phyloP scores from a whole-genome alignment of 1,140 invertebrate species.

The Myzus persicae region DNA sequence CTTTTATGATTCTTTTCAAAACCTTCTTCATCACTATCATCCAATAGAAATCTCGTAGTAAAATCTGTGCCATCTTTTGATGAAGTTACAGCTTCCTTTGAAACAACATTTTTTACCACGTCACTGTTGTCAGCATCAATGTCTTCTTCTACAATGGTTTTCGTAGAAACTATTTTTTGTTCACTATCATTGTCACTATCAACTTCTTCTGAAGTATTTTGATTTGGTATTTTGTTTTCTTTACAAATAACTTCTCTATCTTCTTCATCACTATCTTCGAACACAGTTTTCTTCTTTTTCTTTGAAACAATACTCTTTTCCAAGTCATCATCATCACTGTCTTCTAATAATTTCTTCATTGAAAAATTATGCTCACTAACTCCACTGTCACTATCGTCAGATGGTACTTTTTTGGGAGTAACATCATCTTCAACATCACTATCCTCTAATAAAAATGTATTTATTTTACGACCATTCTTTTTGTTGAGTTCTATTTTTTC shows the following conservation, averaged over 20 bases:
- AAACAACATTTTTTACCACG: not conserved
- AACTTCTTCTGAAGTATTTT: not conserved
- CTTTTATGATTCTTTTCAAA: not conserved
- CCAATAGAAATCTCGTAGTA: not conserved
- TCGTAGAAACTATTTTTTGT: no score
- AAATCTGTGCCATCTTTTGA: no score
- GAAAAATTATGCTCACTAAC: not conserved
- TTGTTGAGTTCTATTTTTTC: conserved; percentile 17
- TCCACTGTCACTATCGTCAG: not conserved
- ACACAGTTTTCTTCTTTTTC: not conserved
- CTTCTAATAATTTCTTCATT: not conserved
- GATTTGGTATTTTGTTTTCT: not conserved
- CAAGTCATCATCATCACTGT: conserved; percentile 21
- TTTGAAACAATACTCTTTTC: not conserved
- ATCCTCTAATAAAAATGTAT: not conserved
- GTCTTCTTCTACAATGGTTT: no score
- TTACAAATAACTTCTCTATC: not conserved
- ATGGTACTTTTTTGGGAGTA: not conserved
- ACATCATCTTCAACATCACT: conserved; percentile 9
- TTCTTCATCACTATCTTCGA: conserved; percentile 1
- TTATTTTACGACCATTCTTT: not conserved
- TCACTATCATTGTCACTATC: not conserved
- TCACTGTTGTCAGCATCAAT: not conserved
- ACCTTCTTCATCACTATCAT: not conserved
- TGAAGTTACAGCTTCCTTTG: no score